Evolutionary conservation across 2,113 vertebrate genomes (phyloP).

Genomic region (Arizona elegans): DNA sequence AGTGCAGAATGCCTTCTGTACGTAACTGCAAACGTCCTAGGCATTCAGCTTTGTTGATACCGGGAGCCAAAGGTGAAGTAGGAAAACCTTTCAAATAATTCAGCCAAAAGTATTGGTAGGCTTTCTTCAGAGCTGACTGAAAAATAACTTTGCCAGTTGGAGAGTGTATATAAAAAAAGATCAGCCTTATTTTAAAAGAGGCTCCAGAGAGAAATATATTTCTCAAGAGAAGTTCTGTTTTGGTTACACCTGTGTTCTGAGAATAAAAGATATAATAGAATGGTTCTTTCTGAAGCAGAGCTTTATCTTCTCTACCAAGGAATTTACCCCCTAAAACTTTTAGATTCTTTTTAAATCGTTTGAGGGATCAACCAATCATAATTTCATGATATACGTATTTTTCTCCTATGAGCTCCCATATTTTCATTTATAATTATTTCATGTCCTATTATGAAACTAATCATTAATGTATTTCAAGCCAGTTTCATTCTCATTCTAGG

Average conservation of each 20-base stretch:
- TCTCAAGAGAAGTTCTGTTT: slow-evolving; percentile 42
- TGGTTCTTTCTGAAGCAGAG: slow-evolving; percentile 45
- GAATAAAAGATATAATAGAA: slow-evolving; percentile 44
- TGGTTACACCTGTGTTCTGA: slow-evolving; percentile 52
- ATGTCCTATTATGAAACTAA: neutral
- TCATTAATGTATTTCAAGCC: too few relatives aligned
- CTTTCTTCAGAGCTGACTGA: slow-evolving; percentile 30
- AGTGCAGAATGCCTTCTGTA: neutral
- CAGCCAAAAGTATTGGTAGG: neutral
- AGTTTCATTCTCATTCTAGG: neutral
- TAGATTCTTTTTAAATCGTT: neutral
- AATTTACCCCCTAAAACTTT: neutral
- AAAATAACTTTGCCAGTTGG: neutral
- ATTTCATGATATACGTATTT: neutral
- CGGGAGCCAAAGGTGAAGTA: neutral
- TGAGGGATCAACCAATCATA: slow-evolving; percentile 22
- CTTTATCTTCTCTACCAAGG: slow-evolving; percentile 39
- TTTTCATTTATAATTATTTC: neutral
- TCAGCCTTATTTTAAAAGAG: slow-evolving; percentile 43
- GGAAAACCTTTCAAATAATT: neutral
- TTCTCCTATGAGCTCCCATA: neutral
- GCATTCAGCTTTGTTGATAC: slow-evolving; percentile 3
- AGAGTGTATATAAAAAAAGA: slow-evolving; percentile 25
- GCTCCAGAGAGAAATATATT: slow-evolving; percentile 52
- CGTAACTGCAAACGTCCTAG: neutral